Base-by-base conservation (phyloP, 2,797 vertebrate species). In the Gallirallus australis region DNA sequence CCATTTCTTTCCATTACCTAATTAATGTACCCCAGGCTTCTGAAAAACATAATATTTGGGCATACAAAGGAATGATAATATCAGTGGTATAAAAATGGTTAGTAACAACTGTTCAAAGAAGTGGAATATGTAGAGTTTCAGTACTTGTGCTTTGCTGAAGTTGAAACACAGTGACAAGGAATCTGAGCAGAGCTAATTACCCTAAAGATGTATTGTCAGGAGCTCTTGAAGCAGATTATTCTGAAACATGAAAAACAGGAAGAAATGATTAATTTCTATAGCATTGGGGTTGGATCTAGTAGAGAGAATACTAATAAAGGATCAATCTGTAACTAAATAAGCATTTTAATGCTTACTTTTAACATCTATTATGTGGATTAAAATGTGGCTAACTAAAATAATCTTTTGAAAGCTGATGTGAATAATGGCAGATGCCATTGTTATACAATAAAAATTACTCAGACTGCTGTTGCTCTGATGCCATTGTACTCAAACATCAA, bases 331-430 rank as follows among this genome's bases (percentile, higher is more conserved):
- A 78, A 63, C 81, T 82, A 94, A 92, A 90, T 84, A 93, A 77
- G 56, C 39, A 94, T 93, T 92, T 83, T 27, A 86, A 70, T 81
- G 27, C 37, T 92, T 90, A 56, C 35, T 86, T 96, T 87, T 86
- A 94, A 68, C 63, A 60, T 79, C 90, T 96, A 56, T 93, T 91
- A 48, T 69, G 39, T 79, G 89, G 75, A 93, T 94, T 94, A 96
- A 93, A 94, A 87, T 27, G 23, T 89, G 78, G 19, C 40, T 90
- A 64, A 75, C 54, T 83, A 50, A 94, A 97, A 93, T 97, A 93
- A 93, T 94, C 79, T 90, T 97, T 75, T 50, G 28, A 68, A 79
- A 91, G 86, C 2, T 4, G 71, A 82, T 64, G 57, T 6, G 37
- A 77, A 56, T 93, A 93, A 87, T 84, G 76, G 86, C 92, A 96